Conservation (phyloP, 1,140 invertebrate species). For the Apis dorsata region DNA sequence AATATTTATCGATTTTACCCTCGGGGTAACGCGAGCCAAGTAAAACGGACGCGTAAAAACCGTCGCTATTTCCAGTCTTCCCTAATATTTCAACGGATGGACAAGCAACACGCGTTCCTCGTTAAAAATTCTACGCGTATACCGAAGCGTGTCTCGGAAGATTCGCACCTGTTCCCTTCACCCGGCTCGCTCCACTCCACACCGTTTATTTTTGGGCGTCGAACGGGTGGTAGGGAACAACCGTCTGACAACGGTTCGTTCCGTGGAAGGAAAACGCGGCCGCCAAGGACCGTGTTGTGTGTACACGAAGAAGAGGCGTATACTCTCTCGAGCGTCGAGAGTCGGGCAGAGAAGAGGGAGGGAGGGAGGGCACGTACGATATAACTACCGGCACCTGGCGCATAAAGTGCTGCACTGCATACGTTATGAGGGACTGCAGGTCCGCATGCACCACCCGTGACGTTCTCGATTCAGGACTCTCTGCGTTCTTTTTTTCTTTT, state of each 20-base stretch:
- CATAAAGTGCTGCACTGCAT: constrained; percentile 62
- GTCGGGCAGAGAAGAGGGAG: neutral
- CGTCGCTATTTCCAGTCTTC: constrained; percentile 9
- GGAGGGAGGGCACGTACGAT: constrained; percentile 53
- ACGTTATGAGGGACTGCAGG: constrained; percentile 58
- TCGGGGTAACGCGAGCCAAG: neutral
- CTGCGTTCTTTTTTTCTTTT: constrained; percentile 21
- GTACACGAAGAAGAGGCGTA: neutral
- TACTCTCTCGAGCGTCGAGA: neutral
- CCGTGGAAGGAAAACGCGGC: constrained; percentile 57
- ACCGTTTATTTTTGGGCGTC: constrained; percentile 51
- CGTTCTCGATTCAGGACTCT: constrained; percentile 35
- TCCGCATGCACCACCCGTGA: constrained; percentile 52
- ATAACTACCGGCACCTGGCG: constrained; percentile 67
- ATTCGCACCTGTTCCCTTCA: constrained; percentile 61
- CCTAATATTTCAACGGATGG: constrained; percentile 12
- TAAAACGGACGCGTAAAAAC: neutral
- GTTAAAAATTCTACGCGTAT: constrained; percentile 57
- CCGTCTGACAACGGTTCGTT: constrained; percentile 39
- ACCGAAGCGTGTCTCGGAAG: constrained; percentile 24
- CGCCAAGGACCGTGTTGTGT: constrained; percentile 28
- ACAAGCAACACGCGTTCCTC: constrained; percentile 43
- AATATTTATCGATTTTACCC: constrained; percentile 36
- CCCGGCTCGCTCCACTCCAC: no score
- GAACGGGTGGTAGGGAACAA: neutral